A percentile compares a stretch with the other conserved stretches of the same genome.
Conservation (phyloP, 2,888 invertebrate genomes). For the Chalcis sispes region DNA sequence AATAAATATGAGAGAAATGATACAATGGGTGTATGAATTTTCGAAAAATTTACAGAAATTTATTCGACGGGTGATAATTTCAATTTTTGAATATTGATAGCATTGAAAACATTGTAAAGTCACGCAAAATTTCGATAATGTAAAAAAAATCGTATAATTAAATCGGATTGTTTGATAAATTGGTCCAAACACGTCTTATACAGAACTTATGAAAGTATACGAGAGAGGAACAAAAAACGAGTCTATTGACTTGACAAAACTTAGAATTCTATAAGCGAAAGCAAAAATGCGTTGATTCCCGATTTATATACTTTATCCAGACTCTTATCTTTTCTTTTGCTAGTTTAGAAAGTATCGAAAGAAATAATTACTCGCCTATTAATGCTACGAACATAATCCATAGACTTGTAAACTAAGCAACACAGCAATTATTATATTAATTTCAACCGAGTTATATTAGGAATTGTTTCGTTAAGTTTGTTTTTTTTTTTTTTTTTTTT, state of each 20-base stretch:
- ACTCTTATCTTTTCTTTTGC: not conserved
- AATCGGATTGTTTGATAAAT: constrained; percentile 69
- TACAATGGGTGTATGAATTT: not conserved
- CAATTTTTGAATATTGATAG: constrained; percentile 22
- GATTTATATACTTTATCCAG: constrained; percentile 18
- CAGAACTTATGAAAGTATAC: constrained; percentile 73
- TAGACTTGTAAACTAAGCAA: constrained; percentile 31
- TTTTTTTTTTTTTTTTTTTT: constrained; percentile 23
- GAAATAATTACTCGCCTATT: not conserved
- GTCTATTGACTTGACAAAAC: constrained; percentile 54
- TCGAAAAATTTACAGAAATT: constrained; percentile 20
- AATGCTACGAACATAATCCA: constrained; percentile 34
- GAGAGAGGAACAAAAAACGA: constrained; percentile 64
- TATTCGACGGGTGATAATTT: constrained; percentile 20
- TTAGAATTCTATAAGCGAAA: constrained; percentile 49
- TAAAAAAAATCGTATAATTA: constrained; percentile 62
- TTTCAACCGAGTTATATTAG: constrained; percentile 31
- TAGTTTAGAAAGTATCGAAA: not conserved
- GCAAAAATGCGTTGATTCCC: constrained; percentile 50
- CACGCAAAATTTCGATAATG: constrained; percentile 46
- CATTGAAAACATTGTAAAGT: constrained; percentile 46
- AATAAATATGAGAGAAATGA: too few species aligned
- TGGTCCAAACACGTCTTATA: constrained; percentile 67
- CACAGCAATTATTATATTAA: constrained; percentile 19
- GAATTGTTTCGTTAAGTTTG: too few species aligned